These are phyloP conservation scores for Lycodopsis pacificus DNA, from an alignment of 2,797 vertebrate genomes.

Conservation along the genomic window DNA sequence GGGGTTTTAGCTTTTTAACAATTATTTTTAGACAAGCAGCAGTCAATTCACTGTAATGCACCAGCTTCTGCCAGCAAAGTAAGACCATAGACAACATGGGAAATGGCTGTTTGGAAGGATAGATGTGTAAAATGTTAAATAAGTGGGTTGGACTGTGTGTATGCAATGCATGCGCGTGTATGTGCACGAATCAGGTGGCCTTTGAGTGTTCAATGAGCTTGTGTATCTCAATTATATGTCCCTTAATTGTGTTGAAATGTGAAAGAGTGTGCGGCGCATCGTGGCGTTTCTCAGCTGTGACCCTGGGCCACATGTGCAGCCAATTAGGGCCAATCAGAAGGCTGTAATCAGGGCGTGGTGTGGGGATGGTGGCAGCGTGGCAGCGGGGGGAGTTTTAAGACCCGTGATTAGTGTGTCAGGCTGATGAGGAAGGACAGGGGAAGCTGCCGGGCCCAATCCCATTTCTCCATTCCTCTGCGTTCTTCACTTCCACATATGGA, in stretches of 20 bases:
- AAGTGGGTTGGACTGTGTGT: not conserved
- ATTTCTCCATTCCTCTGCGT: slow-evolving; percentile 32
- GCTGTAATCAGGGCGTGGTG: slow-evolving; percentile 79
- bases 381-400: slow-evolving; percentile 56
- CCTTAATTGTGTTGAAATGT: slow-evolving; percentile 6
- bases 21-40: slow-evolving; percentile 71
- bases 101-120: slow-evolving; percentile 6
- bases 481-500: slow-evolving; percentile 30
- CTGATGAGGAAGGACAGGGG: slow-evolving; percentile 66
- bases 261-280: slow-evolving; percentile 30
- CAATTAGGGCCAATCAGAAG: slow-evolving; percentile 84
- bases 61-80: slow-evolving; percentile 8
- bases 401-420: slow-evolving; percentile 78
- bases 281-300: slow-evolving; percentile 63
- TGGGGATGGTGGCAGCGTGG: slow-evolving; percentile 58
- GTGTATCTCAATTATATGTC: not conserved
- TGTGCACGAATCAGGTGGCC: not conserved
- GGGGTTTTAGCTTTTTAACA: slow-evolving; percentile 56
- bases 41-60: slow-evolving; percentile 45
- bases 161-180: not conserved
- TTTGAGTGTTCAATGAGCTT: no score
- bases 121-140: not conserved
- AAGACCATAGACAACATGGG: not conserved
- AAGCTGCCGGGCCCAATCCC: slow-evolving; percentile 43
- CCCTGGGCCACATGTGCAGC: slow-evolving; percentile 81